Evolutionary conservation across 2,888 invertebrate genomes (phyloP).

Genomic region (Heteropelma amictum): DNA sequence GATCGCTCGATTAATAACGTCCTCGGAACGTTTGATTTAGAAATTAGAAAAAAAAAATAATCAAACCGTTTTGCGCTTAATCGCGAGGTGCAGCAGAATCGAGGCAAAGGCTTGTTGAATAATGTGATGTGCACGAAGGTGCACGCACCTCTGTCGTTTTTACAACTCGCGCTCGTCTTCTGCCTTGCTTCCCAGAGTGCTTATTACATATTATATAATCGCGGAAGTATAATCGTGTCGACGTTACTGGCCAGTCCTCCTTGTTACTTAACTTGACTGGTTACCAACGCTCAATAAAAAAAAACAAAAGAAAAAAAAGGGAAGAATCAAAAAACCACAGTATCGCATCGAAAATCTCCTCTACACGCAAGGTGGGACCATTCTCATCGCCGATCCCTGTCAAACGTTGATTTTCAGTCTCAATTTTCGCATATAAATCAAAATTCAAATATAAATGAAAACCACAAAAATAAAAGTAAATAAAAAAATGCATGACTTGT

Average conservation of each 20-base stretch:
- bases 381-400: slow-evolving; percentile 42
- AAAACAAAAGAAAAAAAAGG: background rate
- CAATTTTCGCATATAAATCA: no score
- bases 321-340: background rate
- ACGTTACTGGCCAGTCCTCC: slow-evolving; percentile 44
- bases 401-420: no score
- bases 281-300: slow-evolving; percentile 38
- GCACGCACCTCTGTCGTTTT: slow-evolving; percentile 35
- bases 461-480: no score
- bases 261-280: slow-evolving; percentile 49
- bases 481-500: no score
- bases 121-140: slow-evolving; percentile 14
- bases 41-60: background rate
- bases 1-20: slow-evolving; percentile 23
- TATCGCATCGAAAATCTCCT: background rate
- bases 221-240: slow-evolving; percentile 53
- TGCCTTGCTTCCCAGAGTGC: slow-evolving; percentile 30
- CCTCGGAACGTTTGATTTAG: no score
- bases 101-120: background rate
- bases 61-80: slow-evolving; percentile 5
- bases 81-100: slow-evolving; percentile 21
- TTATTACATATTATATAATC: slow-evolving; percentile 55
- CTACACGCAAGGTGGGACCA: slow-evolving; percentile 23
- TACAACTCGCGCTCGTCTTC: slow-evolving; percentile 15
- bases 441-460: no score